Evolutionary conservation across 1,140 invertebrate genomes (phyloP), one percentile per base, ranked within the genome.

Genomic region (Cherax destructor): DNA sequence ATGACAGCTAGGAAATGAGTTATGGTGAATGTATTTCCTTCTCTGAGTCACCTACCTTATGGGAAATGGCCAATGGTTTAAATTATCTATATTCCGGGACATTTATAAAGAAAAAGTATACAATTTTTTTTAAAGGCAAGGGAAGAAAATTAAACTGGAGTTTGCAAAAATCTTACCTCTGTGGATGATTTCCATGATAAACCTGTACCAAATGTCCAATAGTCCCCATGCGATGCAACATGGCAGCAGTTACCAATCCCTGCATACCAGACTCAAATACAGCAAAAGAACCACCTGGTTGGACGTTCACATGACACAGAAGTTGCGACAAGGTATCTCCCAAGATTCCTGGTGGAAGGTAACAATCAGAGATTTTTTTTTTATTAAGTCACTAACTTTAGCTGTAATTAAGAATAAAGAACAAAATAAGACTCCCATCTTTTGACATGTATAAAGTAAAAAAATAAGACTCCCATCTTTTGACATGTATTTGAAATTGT

Each of bases 281-380:
- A 80, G 98, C 94, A 94, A 97, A 97, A 78, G 96, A 96, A 3
- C 97, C 97, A 93, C 97, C 96, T 4, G 96, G 96, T 93, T 96
- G 96, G 1, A 99, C 95, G 94, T 99, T 98, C 4, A 96, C 96
- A 93, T 97, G 96, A 0, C 96, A 96, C 50, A 98, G 95, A 61
- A 99, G 96, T 94, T 99, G 98, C 9, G 97, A 97, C 24, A 99
- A 94, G 10, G 97, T 97, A 93, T 99, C 98, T 92, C 97, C 96
- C 95, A 74, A 99, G 95, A 92, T 95, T 94, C 78, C 95, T 95
- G 93, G 41, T 91, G 93, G 79, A 86, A 89, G 72, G 84, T 3
- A n/a, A 65, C 7, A 61, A 30, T 65, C n/a, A 85, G 18, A 92
- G 0, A 13, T 7, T 56, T 56, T 56, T 4, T 9, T 56, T 56